phyloP scores from a whole-genome alignment of 2,888 invertebrate species.

The Drosophila niveifrons region DNA sequence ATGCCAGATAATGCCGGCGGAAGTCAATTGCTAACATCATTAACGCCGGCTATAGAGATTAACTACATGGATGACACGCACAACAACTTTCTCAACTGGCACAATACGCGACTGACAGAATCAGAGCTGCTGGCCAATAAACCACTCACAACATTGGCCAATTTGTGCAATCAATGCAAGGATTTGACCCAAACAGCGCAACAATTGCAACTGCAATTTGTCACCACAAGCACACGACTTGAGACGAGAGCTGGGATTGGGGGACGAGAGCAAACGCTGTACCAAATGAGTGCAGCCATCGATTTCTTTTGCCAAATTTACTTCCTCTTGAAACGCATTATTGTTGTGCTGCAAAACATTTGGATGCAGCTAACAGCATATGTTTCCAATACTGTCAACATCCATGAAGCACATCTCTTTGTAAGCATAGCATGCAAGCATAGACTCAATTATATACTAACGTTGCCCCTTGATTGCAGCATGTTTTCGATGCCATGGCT shows the following conservation, averaged over 20 bases:
- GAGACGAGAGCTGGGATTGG: conserved; percentile 23
- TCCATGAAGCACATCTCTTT: conserved; percentile 55
- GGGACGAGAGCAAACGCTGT: conserved; percentile 60
- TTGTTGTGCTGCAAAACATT: conserved; percentile 90
- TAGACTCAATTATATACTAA: neutral
- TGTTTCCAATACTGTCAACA: conserved; percentile 86
- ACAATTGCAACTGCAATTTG: conserved; percentile 86
- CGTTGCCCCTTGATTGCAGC: conserved; percentile 62
- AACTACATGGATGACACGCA: conserved; percentile 44
- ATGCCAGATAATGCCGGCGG: conserved; percentile 17
- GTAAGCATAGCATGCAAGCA: conserved; percentile 46
- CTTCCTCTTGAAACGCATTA: conserved; percentile 89
- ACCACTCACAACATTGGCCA: conserved; percentile 91
- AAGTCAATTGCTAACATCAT: conserved; percentile 10
- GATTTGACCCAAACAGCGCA: conserved; percentile 89
- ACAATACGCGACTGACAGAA: conserved; percentile 82
- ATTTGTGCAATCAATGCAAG: conserved; percentile 92
- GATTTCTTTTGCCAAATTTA: conserved; percentile 88
- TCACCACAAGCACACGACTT: conserved; percentile 76
- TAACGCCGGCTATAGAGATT: conserved; percentile 68
- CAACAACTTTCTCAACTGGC: neutral
- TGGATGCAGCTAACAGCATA: conserved; percentile 91
- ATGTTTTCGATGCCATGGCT: conserved; percentile 87
- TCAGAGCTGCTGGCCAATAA: conserved; percentile 93
- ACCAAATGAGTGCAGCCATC: conserved; percentile 87